Evolutionary conservation across 2,888 invertebrate genomes (phyloP), one percentile per base, ranked within the genome.

Genomic region (Lepetodrilus schrolli): DNA sequence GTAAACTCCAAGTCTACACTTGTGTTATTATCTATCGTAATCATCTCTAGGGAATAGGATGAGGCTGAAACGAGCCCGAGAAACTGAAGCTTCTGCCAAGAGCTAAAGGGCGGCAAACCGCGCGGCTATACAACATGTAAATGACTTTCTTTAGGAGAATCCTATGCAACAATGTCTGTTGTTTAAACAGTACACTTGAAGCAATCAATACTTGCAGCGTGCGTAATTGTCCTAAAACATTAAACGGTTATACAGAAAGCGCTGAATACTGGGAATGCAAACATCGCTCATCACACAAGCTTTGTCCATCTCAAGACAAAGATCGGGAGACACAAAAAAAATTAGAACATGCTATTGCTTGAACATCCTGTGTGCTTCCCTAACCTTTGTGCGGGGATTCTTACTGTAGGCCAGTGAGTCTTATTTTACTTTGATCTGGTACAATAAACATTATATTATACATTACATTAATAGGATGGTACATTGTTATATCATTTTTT

Each of bases 91-190:
- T 30, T 58, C 34, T 23, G 13, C 43, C 0, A 23, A 34, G 30
- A 58, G 58, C 8, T 17, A 30, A 58, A 58, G n/a, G n/a, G 8
- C n/a, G 23, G 17, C 26, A 30, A 26, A 21, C 8, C 2, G 30
- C 58, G 30, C 21, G 26, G 58, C 34, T 17, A 58, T 58, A n/a
- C 30, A 58, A 58, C 26, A 58, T 58, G 58, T 34, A 58, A 58
- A 58, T 58, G 58, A 30, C 58, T 58, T 58, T 30, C 30, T 30
- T 30, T 4, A 17, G 30, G 58, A 30, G 34, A 58, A 58, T 3
- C 2, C 2, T 30, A 58, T n/a, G 58, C 58, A n/a, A 30, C 34
- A 17, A 17, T 30, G 58, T 30, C 58, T 34, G 58, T 58, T 58
- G 58, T 58, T 58, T 34, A 58, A 58, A 58, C 58, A 58, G 13